Conservation (phyloP, 2,888 invertebrate genomes). For the Idaea dimidiata region DNA sequence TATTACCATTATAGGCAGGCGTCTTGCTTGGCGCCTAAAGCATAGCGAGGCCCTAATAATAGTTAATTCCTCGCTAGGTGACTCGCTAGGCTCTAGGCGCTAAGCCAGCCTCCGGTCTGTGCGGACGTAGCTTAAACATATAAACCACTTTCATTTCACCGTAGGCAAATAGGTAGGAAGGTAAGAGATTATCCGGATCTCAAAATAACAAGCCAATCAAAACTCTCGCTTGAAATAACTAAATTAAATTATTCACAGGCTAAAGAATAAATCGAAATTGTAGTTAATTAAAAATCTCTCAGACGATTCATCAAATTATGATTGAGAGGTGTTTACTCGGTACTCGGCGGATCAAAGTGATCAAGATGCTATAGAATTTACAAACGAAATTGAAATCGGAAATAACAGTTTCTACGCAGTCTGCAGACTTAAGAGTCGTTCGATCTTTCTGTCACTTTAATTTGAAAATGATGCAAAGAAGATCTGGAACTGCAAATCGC, state of each 20-base stretch:
- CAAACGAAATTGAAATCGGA: neutral
- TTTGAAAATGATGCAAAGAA: too few species aligned
- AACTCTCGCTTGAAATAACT: neutral
- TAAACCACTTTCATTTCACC: too few species aligned
- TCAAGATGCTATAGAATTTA: neutral
- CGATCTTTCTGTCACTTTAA: too few species aligned
- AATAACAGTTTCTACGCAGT: neutral
- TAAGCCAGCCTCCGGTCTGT: too few species aligned
- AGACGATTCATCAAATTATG: neutral
- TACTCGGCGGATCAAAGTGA: neutral
- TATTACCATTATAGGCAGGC: too few species aligned
- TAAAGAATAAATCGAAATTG: neutral
- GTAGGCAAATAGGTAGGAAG: too few species aligned
- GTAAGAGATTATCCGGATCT: neutral
- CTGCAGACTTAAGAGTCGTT: neutral
- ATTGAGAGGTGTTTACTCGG: neutral
- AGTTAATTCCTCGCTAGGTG: too few species aligned
- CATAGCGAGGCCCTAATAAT: too few species aligned
- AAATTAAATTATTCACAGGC: neutral
- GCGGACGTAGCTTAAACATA: too few species aligned
- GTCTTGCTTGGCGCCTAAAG: too few species aligned
- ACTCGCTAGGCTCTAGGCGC: too few species aligned
- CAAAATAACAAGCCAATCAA: neutral
- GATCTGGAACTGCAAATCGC: too few species aligned
- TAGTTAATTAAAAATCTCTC: neutral